These are phyloP conservation scores for Volucella bombylans DNA, from an alignment of 2,888 invertebrate genomes.

Conservation along the genomic window DNA sequence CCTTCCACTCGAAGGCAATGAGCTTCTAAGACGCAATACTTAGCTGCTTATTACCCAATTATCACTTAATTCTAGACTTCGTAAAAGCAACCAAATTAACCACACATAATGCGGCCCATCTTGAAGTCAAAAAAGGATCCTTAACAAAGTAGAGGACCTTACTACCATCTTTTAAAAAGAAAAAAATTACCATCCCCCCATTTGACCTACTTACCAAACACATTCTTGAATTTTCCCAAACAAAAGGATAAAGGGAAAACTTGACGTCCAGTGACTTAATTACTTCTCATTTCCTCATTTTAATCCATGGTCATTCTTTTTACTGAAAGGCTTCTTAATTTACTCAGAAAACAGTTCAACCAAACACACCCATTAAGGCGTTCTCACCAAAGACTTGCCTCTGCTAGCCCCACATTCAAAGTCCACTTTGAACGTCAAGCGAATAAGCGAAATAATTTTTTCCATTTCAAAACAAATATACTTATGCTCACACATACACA, in stretches of 20 bases:
- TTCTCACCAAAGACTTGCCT: background rate
- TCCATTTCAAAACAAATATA: no score
- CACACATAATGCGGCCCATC: no score
- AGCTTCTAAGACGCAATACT: no score
- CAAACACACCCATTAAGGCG: conserved; percentile 22
- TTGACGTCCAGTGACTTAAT: conserved; percentile 22
- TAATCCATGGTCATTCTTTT: conserved; percentile 19
- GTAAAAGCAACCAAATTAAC: no score
- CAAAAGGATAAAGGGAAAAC: background rate
- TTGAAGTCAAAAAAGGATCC: no score
- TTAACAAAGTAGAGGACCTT: no score
- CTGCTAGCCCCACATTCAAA: background rate
- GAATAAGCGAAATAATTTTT: conserved; percentile 20
- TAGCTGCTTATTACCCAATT: no score
- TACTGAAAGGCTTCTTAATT: background rate
- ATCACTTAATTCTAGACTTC: no score
- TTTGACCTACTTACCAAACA: conserved; percentile 10
- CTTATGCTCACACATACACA: no score
- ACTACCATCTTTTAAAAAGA: no score
- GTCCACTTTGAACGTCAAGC: conserved; percentile 7
- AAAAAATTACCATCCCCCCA: background rate
- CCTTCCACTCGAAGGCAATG: no score
- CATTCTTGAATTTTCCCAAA: background rate
- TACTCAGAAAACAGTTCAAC: conserved; percentile 36
- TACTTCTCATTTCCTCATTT: conserved; percentile 15